phyloP scores from a whole-genome alignment of 2,888 invertebrate species.

The Asteroscopus sphinx region DNA sequence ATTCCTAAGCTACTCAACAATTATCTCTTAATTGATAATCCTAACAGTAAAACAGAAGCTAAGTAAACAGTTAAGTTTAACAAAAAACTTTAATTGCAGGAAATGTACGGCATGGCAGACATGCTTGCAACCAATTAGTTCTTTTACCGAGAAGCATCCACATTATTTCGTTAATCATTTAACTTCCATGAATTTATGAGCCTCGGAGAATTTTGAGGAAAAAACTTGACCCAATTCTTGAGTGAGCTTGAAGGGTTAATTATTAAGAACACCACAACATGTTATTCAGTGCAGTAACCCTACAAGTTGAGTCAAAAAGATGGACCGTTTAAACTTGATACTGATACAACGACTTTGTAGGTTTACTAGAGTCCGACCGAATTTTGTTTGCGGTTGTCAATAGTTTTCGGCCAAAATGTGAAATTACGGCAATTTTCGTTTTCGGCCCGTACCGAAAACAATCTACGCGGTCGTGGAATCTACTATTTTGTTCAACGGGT shows the following conservation, averaged over 20 bases:
- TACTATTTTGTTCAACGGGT: too few species aligned
- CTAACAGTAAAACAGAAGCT: slow-evolving; percentile 14
- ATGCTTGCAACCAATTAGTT: slow-evolving; percentile 51
- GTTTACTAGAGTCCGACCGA: too few species aligned
- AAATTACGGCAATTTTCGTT: too few species aligned
- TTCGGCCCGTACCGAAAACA: too few species aligned
- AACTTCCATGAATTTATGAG: slow-evolving; percentile 47
- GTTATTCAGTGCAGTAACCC: too few species aligned
- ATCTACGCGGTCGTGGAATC: too few species aligned
- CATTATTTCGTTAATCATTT: slow-evolving; percentile 57
- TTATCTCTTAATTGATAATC: neutral
- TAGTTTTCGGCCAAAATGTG: too few species aligned
- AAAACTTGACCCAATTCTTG: slow-evolving; percentile 32
- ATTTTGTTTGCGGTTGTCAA: too few species aligned
- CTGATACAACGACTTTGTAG: too few species aligned
- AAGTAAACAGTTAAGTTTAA: slow-evolving; percentile 22
- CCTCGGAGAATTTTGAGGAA: slow-evolving; percentile 34
- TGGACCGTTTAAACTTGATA: too few species aligned
- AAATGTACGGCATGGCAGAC: slow-evolving; percentile 49
- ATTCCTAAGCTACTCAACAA: too few species aligned
- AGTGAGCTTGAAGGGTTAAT: slow-evolving; percentile 3
- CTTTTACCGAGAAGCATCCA: slow-evolving; percentile 59
- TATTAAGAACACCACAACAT: neutral
- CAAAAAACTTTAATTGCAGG: slow-evolving; percentile 61
- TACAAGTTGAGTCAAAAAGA: too few species aligned